Percentiles rank a stretch among this genome's conserved stretches.
Conservation (phyloP, 2,113 vertebrate species). For the Lepus timidus region DNA sequence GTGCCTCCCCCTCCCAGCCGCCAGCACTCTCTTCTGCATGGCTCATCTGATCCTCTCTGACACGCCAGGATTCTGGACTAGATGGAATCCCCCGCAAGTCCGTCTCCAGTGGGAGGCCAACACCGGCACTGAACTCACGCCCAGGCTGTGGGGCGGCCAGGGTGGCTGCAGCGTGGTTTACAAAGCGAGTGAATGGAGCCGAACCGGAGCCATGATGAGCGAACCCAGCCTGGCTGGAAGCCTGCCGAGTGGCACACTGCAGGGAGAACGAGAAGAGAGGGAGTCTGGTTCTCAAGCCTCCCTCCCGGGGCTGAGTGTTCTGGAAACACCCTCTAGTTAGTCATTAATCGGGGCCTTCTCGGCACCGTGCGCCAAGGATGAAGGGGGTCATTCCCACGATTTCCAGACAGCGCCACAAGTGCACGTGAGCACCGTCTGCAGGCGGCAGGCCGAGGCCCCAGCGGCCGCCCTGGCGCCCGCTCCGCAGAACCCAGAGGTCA, state of each 20-base stretch:
- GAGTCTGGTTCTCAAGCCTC: background rate
- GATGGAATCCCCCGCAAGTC: background rate
- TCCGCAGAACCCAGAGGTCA: background rate
- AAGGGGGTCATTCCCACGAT: slow-evolving; percentile 31
- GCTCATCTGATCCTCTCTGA: background rate
- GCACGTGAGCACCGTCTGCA: accelerated
- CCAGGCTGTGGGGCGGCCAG: background rate
- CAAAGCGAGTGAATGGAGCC: background rate
- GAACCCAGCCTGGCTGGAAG: background rate
- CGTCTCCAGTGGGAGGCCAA: accelerated
- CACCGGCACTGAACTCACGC: accelerated
- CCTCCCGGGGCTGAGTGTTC: slow-evolving; percentile 68
- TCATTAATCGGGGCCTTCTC: slow-evolving; percentile 52
- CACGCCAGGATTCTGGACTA: background rate
- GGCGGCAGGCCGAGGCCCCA: accelerated
- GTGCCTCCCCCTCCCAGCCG: background rate
- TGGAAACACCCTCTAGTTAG: slow-evolving; percentile 65
- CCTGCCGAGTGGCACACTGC: background rate
- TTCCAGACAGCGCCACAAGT: background rate
- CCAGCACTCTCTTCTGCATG: accelerated
- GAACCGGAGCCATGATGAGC: background rate
- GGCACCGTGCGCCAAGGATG: background rate
- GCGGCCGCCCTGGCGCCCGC: background rate
- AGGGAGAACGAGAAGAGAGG: background rate
- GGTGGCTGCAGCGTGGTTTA: accelerated